These are phyloP conservation scores for Eupeodes latifasciatus DNA, from an alignment of 2,888 invertebrate species.

Conservation along the genomic window DNA sequence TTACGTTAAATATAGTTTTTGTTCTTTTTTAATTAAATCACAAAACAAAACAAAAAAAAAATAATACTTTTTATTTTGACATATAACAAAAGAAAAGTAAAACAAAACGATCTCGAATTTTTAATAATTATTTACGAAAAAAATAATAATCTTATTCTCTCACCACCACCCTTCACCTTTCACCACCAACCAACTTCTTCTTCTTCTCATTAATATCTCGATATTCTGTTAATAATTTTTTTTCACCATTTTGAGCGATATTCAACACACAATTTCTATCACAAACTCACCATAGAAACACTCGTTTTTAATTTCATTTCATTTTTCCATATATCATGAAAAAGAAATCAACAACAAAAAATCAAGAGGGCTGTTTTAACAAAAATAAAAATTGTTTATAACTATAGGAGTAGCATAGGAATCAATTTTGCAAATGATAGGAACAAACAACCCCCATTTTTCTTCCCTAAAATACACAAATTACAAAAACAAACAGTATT, in stretches of 20 bases:
- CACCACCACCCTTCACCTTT: slow-evolving; percentile 17
- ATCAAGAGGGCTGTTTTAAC: slow-evolving; percentile 71
- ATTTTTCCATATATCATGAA: slow-evolving; percentile 29
- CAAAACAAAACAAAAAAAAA: slow-evolving; percentile 47
- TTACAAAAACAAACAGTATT: slow-evolving; percentile 22
- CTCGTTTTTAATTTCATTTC: slow-evolving; percentile 17
- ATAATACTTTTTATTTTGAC: slow-evolving; percentile 51
- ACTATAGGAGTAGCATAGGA: slow-evolving; percentile 68
- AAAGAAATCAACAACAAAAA: slow-evolving; percentile 39
- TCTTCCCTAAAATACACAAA: slow-evolving; percentile 15
- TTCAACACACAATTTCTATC: slow-evolving; percentile 33
- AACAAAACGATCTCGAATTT: slow-evolving; percentile 77
- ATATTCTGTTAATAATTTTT: slow-evolving; percentile 9
- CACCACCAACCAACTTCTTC: too few species aligned
- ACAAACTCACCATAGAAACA: slow-evolving; percentile 38
- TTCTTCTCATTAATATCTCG: slow-evolving; percentile 32
- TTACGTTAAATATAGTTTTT: slow-evolving; percentile 64
- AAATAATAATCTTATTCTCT: slow-evolving; percentile 44
- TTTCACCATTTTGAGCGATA: slow-evolving; percentile 32
- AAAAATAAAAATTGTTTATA: slow-evolving; percentile 62
- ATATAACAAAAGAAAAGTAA: slow-evolving; percentile 52
- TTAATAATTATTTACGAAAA: slow-evolving; percentile 71
- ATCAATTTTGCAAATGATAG: slow-evolving; percentile 67
- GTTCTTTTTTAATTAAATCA: slow-evolving; percentile 70
- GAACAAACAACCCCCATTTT: slow-evolving; percentile 43